A percentile compares a stretch with the other conserved stretches of the same genome.
These are phyloP conservation scores for Frankliniella fusca DNA, from an alignment of 2,888 invertebrate genomes.

Conservation along the genomic window DNA sequence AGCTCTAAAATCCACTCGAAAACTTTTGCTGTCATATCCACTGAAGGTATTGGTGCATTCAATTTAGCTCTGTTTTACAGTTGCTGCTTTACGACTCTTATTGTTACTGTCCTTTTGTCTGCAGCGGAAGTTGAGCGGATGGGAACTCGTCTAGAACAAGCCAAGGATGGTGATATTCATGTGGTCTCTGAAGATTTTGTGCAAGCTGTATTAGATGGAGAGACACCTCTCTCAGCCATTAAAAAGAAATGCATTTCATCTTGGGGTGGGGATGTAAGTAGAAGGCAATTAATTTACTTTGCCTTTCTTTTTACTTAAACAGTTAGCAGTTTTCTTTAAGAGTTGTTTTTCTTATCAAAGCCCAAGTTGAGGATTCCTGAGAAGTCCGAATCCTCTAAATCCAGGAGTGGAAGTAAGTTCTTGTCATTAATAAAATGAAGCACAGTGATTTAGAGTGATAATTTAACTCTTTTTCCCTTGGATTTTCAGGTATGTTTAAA, in stretches of 20 bases:
- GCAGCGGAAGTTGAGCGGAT: constrained; percentile 65
- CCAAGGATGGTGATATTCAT: constrained; percentile 66
- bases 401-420: constrained; percentile 35
- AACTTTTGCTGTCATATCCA: constrained; percentile 72
- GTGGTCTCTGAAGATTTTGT: constrained; percentile 75
- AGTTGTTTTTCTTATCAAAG: constrained; percentile 31
- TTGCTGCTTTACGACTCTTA: neutral
- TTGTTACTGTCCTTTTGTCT: constrained; percentile 24
- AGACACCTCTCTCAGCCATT: constrained; percentile 59
- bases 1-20: constrained; percentile 59
- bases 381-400: constrained; percentile 36
- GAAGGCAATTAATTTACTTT: no score
- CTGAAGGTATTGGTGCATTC: constrained; percentile 46
- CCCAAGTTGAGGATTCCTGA: constrained; percentile 34
- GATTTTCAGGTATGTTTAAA: constrained; percentile 42
- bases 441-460: neutral
- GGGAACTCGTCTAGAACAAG: constrained; percentile 60
- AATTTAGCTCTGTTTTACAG: constrained; percentile 31
- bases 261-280: constrained; percentile 78
- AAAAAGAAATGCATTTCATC: constrained; percentile 68
- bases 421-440: neutral
- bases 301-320: neutral
- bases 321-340: neutral
- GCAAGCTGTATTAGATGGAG: constrained; percentile 56
- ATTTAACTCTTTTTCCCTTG: constrained; percentile 18